Base-by-base conservation (phyloP, 2,797 vertebrate genomes). In the Momotus momota region DNA sequence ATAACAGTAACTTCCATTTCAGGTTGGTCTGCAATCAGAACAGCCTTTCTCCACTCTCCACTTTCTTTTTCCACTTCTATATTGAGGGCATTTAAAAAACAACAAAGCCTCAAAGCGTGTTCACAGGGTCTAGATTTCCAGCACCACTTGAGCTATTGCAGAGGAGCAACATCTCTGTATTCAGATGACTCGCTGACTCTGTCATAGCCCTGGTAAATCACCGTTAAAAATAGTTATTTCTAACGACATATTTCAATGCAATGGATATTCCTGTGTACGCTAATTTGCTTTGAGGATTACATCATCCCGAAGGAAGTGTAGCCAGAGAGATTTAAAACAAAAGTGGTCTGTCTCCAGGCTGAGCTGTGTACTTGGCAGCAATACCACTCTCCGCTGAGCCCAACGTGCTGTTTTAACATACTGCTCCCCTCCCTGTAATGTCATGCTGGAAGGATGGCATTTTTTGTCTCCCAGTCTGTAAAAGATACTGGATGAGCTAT, bases 291-390 rank as follows among this genome's bases (percentile, higher is more conserved):
- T 14, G 61, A 94, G 86, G 83, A 86, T 97, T 96, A 96, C 96
- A 90, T 96, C 95, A 96, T 92, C 70, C 78, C 0, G 6, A 86
- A 81, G 92, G 93, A 94, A 94, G 92, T 40, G 77, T 29, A 93
- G 94, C 94, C 86, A 81, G 93, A 93, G 94, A 96, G 97, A 90
- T 93, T 97, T 97, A 93, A 95, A 96, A 96, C 87, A 95, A 88
- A 97, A 97, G 92, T 57, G 7, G 86, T 93, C 88, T 96, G 95
- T 96, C 94, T 93, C 88, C 92, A 88, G 92, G 91, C 94, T 95
- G 95, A 94, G 87, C 95, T 79, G 70, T 90, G 81, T 46, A 69
- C 91, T 96, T 95, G 94, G 95, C 94, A 95, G 67, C 19, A 19
- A 43, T 54, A 52, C 51, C 58, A 6, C 86, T 86, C 86, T 96